phyloP scores from a whole-genome alignment of 2,888 invertebrate species.

The Miltochrista miniata region DNA sequence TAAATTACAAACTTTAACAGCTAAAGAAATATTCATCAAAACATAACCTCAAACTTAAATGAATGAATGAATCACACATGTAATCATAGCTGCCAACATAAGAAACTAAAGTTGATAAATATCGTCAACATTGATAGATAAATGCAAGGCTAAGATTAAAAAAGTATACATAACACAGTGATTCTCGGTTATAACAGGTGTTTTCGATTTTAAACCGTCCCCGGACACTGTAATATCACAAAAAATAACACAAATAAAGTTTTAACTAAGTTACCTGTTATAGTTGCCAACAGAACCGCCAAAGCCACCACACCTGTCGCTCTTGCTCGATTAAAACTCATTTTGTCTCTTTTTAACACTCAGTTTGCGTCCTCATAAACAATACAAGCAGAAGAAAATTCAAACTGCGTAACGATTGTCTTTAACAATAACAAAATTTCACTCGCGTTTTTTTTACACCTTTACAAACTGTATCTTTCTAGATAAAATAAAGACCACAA shows the following conservation, averaged over 20 bases:
- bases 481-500: slow-evolving; percentile 68
- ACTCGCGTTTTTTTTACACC: slow-evolving; percentile 71
- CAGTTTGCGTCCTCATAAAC: slow-evolving; percentile 64
- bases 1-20: not conserved
- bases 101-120: slow-evolving; percentile 34
- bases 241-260: slow-evolving; percentile 4
- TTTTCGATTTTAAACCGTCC: not conserved
- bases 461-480: slow-evolving; percentile 61
- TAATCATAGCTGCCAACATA: slow-evolving; percentile 41
- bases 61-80: slow-evolving; percentile 45
- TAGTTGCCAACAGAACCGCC: slow-evolving; percentile 70
- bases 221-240: slow-evolving; percentile 2
- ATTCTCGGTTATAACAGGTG: not conserved
- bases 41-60: slow-evolving; percentile 49
- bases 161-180: not conserved
- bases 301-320: slow-evolving; percentile 80
- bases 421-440: slow-evolving; percentile 69
- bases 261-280: slow-evolving; percentile 69
- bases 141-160: not conserved
- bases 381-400: slow-evolving; percentile 67
- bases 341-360: slow-evolving; percentile 78
- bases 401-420: slow-evolving; percentile 65
- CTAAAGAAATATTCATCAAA: slow-evolving; percentile 22
- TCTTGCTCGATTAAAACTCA: slow-evolving; percentile 67
- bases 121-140: slow-evolving; percentile 7